A percentile compares a stretch with the other conserved stretches of the same genome.
These are phyloP conservation scores for Elmis aenea DNA, from an alignment of 2,888 invertebrate genomes.

Conservation along the genomic window DNA sequence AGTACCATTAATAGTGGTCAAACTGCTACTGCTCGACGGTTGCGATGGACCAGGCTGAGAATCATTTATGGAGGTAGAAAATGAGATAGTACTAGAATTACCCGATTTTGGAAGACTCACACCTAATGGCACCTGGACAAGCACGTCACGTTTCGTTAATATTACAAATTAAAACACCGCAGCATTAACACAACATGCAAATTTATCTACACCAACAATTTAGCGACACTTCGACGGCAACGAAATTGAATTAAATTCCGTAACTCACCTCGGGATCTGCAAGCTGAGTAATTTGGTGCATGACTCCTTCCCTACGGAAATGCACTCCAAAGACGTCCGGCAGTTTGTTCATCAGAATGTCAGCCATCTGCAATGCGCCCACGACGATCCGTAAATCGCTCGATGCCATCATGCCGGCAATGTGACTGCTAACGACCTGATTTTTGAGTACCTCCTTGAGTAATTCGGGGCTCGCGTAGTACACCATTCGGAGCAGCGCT, in stretches of 20 bases:
- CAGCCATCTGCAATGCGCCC: slow-evolving; percentile 94
- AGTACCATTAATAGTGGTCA: slow-evolving; percentile 40
- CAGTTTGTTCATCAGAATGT: slow-evolving; percentile 93
- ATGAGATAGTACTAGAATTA: slow-evolving; percentile 51
- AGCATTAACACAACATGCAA: slow-evolving; percentile 10
- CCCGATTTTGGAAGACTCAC: slow-evolving; percentile 54
- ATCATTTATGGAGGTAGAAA: slow-evolving; percentile 48
- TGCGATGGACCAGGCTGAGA: slow-evolving; percentile 44
- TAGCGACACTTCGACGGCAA: background rate
- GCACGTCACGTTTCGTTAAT: too few species aligned
- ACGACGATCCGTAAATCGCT: slow-evolving; percentile 95
- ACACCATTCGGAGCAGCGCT: slow-evolving; percentile 93
- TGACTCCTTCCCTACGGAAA: slow-evolving; percentile 96
- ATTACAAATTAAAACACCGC: too few species aligned
- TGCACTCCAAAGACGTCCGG: slow-evolving; percentile 93
- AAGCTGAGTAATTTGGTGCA: slow-evolving; percentile 75
- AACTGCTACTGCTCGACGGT: slow-evolving; percentile 37
- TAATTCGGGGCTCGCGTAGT: slow-evolving; percentile 84
- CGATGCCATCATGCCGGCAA: slow-evolving; percentile 97
- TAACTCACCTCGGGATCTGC: slow-evolving; percentile 60
- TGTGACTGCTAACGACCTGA: slow-evolving; percentile 88
- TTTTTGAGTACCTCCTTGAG: slow-evolving; percentile 69
- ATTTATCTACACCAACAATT: background rate
- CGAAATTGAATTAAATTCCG: background rate
- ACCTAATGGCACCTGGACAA: slow-evolving; percentile 50